Percentiles rank a stretch among this genome's conserved stretches.
Evolutionary conservation across 1,140 invertebrate species (phyloP).

Genomic region (Arctopsyche grandis): DNA sequence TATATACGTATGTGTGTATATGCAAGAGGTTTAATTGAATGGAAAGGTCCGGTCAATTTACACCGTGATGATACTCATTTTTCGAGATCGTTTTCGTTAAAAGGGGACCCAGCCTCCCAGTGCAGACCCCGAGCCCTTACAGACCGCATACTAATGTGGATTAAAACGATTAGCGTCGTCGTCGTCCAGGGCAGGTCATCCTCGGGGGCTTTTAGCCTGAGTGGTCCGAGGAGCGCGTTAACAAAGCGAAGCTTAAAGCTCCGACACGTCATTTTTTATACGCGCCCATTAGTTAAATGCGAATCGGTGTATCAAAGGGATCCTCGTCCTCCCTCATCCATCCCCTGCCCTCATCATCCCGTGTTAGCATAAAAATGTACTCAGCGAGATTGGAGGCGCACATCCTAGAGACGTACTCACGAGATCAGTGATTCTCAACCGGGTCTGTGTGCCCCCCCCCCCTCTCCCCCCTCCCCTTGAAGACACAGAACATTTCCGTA

Average conservation of each 20-base stretch:
- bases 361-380: slow-evolving; percentile 22
- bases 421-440: no score
- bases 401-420: no score
- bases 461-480: no score
- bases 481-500: no score
- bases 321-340: not conserved
- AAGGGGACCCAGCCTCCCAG: not conserved
- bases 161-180: slow-evolving; percentile 30
- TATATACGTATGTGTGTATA: no score
- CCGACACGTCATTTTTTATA: slow-evolving; percentile 35
- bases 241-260: slow-evolving; percentile 25
- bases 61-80: no score
- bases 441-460: no score
- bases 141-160: slow-evolving; percentile 23
- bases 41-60: no score
- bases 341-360: not conserved
- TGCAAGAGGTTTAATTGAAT: no score
- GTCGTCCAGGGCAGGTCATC: slow-evolving; percentile 22
- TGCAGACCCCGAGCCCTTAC: not conserved
- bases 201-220: slow-evolving; percentile 34
- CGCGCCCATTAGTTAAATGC: slow-evolving; percentile 32
- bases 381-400: slow-evolving; percentile 6
- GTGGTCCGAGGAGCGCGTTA: slow-evolving; percentile 23
- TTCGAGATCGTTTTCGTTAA: no score
- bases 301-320: slow-evolving; percentile 14